Evolutionary conservation across 1,140 invertebrate species (phyloP).

Genomic region (Hycleus cichorii): DNA sequence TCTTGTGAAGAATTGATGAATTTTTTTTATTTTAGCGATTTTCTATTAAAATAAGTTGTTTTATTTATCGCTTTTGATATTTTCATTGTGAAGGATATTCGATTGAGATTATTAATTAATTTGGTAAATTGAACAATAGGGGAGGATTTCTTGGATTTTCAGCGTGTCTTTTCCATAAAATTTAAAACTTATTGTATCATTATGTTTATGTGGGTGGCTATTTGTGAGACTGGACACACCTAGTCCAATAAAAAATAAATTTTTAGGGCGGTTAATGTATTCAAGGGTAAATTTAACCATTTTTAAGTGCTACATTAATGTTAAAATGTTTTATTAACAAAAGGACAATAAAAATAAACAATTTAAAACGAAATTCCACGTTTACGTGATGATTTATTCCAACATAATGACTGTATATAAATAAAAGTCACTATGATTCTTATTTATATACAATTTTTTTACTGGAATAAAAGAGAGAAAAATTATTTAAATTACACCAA

Average conservation of each 20-base stretch:
- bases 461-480: too few relatives aligned
- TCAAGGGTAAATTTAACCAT: conserved; percentile 13
- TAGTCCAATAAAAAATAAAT: conserved; percentile 16
- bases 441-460: too few relatives aligned
- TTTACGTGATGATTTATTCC: conserved; percentile 13
- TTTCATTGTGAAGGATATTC: too few relatives aligned
- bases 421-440: too few relatives aligned
- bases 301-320: conserved; percentile 13
- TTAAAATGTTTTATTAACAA: conserved; percentile 16
- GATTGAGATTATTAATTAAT: too few relatives aligned
- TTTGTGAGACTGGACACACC: conserved; percentile 14
- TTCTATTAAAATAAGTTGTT: too few relatives aligned
- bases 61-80: too few relatives aligned
- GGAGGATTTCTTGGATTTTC: conserved; percentile 3
- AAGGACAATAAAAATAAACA: conserved; percentile 14
- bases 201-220: conserved; percentile 6
- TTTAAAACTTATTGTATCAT: conserved; percentile 10
- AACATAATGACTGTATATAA: conserved; percentile 2
- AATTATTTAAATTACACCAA: too few relatives aligned
- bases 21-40: too few relatives aligned
- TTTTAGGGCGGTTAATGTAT: conserved; percentile 16
- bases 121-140: too few relatives aligned
- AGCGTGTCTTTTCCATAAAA: neutral
- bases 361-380: conserved; percentile 12
- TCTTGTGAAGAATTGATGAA: too few relatives aligned